Evolutionary conservation across 2,113 vertebrate species (phyloP).

Genomic region (Equus przewalskii): DNA sequence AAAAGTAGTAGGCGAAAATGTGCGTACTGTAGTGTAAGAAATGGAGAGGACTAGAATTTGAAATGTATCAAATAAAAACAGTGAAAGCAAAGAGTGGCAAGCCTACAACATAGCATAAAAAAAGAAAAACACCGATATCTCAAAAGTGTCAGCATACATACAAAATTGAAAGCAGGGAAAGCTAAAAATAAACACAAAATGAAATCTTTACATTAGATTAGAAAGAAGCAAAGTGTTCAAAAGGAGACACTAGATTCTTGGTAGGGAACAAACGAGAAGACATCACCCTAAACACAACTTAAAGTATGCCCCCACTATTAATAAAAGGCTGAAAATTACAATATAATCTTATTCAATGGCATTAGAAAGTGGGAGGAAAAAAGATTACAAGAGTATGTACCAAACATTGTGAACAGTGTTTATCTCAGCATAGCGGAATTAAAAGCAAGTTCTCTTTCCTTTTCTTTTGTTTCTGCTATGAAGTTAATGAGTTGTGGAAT

Average conservation of each 20-base stretch:
- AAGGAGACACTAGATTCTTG: background rate
- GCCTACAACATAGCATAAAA: background rate
- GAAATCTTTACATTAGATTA: background rate
- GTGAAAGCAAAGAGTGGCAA: background rate
- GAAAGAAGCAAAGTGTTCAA: conserved; percentile 35
- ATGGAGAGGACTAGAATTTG: background rate
- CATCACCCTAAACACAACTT: background rate
- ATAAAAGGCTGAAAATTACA: background rate
- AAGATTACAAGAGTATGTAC: background rate
- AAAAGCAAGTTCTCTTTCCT: background rate
- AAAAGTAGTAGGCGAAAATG: background rate
- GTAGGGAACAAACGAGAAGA: conserved; percentile 6
- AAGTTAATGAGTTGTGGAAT: conserved; percentile 26
- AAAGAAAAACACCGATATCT: background rate
- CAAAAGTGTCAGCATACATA: background rate
- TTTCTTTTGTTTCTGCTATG: background rate
- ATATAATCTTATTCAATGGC: background rate
- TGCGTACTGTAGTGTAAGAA: background rate
- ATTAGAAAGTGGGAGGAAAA: conserved; percentile 26
- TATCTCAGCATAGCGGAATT: background rate
- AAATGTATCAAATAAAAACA: background rate
- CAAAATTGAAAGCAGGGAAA: conserved; percentile 37
- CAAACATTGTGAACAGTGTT: background rate
- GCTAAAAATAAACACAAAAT: conserved; percentile 16
- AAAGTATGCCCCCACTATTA: background rate